Conservation (phyloP, 2,113 vertebrate species). For the Barnardius zonarius region DNA sequence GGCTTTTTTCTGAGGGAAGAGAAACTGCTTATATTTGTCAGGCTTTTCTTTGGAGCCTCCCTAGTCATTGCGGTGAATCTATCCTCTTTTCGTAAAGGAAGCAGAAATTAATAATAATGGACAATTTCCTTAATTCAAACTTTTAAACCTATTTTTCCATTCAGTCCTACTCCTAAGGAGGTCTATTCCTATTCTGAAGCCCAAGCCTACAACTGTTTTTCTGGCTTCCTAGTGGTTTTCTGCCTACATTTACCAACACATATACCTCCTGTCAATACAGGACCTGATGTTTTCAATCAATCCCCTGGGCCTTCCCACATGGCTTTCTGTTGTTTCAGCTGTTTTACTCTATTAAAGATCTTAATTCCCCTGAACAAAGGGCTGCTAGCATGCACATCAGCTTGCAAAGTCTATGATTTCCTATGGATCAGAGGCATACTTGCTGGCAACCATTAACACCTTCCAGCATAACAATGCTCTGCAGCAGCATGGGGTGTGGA, state of each 20-base stretch:
- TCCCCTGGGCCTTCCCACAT: constrained; percentile 39
- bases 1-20: background rate
- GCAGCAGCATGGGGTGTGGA: background rate
- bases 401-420: background rate
- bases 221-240: constrained; percentile 26
- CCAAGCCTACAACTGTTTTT: constrained; percentile 1
- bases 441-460: constrained; percentile 38
- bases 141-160: background rate
- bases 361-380: constrained; percentile 20
- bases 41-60: background rate
- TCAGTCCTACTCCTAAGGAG: background rate
- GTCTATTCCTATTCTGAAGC: background rate
- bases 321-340: constrained; percentile 27
- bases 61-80: background rate
- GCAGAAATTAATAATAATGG: background rate
- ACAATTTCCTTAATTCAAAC: background rate
- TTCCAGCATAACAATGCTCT: background rate
- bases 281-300: constrained; percentile 18
- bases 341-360: constrained; percentile 36
- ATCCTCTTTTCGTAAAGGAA: background rate
- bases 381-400: background rate
- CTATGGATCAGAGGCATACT: background rate
- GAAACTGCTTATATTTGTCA: background rate
- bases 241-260: background rate
- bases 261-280: constrained; percentile 9